phyloP scores from a whole-genome alignment of 2,113 vertebrate genomes.

The Tetraodon nigroviridis region DNA sequence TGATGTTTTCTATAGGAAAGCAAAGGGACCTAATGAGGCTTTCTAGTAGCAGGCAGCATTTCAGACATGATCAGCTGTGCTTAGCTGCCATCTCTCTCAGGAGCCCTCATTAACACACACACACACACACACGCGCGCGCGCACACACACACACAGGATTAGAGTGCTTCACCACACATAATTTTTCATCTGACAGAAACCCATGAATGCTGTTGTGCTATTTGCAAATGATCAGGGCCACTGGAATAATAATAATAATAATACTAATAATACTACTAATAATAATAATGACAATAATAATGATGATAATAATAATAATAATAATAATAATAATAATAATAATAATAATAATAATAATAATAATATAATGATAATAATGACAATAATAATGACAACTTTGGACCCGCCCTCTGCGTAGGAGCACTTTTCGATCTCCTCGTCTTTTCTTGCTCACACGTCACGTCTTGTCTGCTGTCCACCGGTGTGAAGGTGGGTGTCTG shows the following conservation, averaged over 20 bases:
- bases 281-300: neutral
- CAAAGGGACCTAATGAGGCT: constrained; percentile 74
- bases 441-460: constrained; percentile 1
- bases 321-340: neutral
- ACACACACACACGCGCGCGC: constrained; percentile 23
- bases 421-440: constrained; percentile 3
- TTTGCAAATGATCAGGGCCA: constrained; percentile 44
- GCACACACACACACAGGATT: neutral
- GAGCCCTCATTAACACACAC: constrained; percentile 71
- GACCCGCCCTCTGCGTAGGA: neutral
- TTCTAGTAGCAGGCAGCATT: constrained; percentile 71
- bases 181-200: constrained; percentile 51
- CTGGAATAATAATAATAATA: too few species aligned
- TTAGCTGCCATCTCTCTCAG: constrained; percentile 70
- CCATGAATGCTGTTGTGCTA: constrained; percentile 36
- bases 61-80: constrained; percentile 75
- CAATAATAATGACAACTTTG: neutral
- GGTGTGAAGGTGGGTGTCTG: constrained; percentile 12
- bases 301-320: neutral
- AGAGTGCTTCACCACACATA: constrained; percentile 37
- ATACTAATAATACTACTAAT: too few species aligned
- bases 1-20: constrained; percentile 70
- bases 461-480: constrained; percentile 1
- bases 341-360: neutral
- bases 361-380: too few species aligned